phyloP scores from a whole-genome alignment of 2,797 vertebrate species.

The Monodelphis domestica region DNA sequence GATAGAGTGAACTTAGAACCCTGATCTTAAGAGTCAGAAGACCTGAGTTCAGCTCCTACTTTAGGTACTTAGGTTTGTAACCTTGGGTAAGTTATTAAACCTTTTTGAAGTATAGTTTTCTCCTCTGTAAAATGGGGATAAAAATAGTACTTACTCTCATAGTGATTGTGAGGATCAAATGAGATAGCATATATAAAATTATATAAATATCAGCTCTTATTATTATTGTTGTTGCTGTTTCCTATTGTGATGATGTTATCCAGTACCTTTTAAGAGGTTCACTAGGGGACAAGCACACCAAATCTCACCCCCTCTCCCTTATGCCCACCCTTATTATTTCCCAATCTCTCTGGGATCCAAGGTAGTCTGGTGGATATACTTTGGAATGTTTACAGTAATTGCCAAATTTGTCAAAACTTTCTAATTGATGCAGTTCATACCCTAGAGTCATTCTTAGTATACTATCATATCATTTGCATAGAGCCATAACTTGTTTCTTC shows the following conservation, averaged over 20 bases:
- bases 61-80: not conserved
- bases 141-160: not conserved
- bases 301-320: no score
- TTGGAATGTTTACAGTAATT: not conserved
- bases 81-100: not conserved
- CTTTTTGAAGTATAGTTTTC: not conserved
- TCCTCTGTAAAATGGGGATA: not conserved
- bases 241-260: not conserved
- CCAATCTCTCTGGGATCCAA: no score
- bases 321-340: no score
- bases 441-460: not conserved
- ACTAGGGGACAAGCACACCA: no score
- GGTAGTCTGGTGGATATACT: not conserved
- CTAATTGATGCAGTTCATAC: not conserved
- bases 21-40: not conserved
- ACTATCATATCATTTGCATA: no score
- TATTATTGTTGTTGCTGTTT: not conserved
- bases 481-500: no score
- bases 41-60: not conserved
- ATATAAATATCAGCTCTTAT: not conserved
- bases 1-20: not conserved
- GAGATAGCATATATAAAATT: no score
- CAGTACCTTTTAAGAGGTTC: not conserved
- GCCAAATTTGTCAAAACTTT: no score
- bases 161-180: not conserved